Evolutionary conservation across 2,797 vertebrate genomes (phyloP).

Genomic region (Galaxias olidus): DNA sequence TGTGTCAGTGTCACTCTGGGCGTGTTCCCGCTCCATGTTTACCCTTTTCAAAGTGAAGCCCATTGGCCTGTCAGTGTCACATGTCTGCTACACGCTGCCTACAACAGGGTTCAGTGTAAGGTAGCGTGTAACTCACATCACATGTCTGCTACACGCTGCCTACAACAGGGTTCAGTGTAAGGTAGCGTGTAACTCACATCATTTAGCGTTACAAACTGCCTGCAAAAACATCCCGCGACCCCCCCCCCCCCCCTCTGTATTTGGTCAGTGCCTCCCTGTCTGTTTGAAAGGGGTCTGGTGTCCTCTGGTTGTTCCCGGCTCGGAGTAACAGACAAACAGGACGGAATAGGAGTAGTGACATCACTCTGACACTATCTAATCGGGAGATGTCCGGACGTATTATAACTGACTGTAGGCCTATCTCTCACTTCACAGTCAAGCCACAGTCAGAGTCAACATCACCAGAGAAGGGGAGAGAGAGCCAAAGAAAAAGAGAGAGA

Average conservation of each 20-base stretch:
- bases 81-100: constrained; percentile 37
- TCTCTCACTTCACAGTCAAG: constrained; percentile 57
- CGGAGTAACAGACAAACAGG: constrained; percentile 18
- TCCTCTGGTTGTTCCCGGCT: constrained; percentile 44
- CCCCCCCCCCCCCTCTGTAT: no score
- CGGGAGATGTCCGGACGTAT: constrained; percentile 71
- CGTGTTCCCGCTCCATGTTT: constrained; percentile 71
- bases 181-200: constrained; percentile 22
- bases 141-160: constrained; percentile 38
- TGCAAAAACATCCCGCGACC: no score
- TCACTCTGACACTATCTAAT: constrained; percentile 68
- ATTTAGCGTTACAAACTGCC: no score
- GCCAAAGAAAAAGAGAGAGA: background rate
- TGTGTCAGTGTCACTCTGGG: constrained; percentile 63
- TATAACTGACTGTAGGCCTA: constrained; percentile 66
- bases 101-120: constrained; percentile 18
- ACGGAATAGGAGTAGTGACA: constrained; percentile 46
- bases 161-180: constrained; percentile 14
- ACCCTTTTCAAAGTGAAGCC: constrained; percentile 75
- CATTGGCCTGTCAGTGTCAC: constrained; percentile 28
- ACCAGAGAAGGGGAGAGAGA: constrained; percentile 13
- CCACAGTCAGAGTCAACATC: constrained; percentile 65
- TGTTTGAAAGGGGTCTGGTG: constrained; percentile 32
- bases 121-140: constrained; percentile 27
- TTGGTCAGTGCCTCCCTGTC: no score